Percentiles rank a stretch among this genome's conserved stretches.
Conservation (phyloP, 2,888 invertebrate genomes). For the Tachina grossa region DNA sequence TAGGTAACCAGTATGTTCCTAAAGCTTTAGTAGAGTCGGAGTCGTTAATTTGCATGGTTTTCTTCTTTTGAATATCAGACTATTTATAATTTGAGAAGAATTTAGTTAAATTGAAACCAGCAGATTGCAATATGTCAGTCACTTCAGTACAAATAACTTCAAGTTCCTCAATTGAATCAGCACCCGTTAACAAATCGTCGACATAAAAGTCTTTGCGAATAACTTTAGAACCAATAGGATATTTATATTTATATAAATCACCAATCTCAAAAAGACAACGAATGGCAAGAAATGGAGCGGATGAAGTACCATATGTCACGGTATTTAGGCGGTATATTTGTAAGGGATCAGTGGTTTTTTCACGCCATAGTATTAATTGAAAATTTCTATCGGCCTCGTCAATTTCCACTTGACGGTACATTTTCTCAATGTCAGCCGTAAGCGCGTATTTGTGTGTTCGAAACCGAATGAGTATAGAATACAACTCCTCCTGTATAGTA, state of each 20-base stretch:
- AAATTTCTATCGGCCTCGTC: not conserved
- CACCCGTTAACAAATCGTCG: constrained; percentile 26
- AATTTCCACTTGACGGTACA: constrained; percentile 26
- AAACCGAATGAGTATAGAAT: constrained; percentile 19
- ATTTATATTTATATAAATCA: not conserved
- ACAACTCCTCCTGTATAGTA: constrained; percentile 32
- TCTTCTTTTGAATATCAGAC: not conserved
- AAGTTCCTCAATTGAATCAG: not conserved
- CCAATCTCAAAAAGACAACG: constrained; percentile 6
- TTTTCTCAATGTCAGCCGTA: constrained; percentile 37
- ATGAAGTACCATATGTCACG: constrained; percentile 31
- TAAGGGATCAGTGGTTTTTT: not conserved
- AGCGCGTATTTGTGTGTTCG: constrained; percentile 19
- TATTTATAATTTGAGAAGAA: not conserved
- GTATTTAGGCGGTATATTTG: not conserved
- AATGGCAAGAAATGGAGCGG: constrained; percentile 24
- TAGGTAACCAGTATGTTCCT: too few relatives aligned
- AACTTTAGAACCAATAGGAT: constrained; percentile 14
- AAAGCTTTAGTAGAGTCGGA: not conserved
- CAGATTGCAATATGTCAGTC: not conserved
- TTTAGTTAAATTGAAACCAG: constrained; percentile 21
- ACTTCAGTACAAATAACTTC: not conserved
- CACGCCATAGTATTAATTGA: not conserved
- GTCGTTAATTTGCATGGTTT: not conserved
- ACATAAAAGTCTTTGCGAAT: constrained; percentile 14